Percentiles rank a stretch among this genome's conserved stretches.
Evolutionary conservation across 2,888 invertebrate genomes (phyloP).

Genomic region (Encarsia formosa): DNA sequence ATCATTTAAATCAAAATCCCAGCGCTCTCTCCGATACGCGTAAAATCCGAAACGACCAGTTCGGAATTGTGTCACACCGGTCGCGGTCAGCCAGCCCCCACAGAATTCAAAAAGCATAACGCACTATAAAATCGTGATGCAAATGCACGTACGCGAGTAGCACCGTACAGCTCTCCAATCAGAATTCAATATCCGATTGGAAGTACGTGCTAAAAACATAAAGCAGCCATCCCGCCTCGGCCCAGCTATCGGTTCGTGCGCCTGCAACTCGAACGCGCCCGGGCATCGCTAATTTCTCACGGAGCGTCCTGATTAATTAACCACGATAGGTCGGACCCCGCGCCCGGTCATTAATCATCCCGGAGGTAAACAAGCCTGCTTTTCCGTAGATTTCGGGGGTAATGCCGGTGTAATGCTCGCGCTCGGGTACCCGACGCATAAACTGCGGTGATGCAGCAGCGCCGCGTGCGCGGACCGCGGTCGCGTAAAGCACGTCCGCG

Average conservation of each 20-base stretch:
- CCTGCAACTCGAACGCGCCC: constrained; percentile 10
- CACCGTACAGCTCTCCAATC: too few relatives aligned
- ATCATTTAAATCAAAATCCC: too few relatives aligned
- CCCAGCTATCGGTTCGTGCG: background rate
- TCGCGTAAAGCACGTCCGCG: constrained; percentile 8
- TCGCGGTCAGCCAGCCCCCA: too few relatives aligned
- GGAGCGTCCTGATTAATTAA: constrained; percentile 51
- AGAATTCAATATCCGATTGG: constrained; percentile 25
- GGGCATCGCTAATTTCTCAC: constrained; percentile 26
- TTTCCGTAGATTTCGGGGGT: constrained; percentile 30
- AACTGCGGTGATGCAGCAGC: constrained; percentile 46
- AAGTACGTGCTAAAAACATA: constrained; percentile 25
- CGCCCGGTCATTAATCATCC: background rate
- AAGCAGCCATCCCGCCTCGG: background rate
- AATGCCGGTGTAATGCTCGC: constrained; percentile 50
- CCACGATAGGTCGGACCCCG: too few relatives aligned
- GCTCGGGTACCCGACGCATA: too few relatives aligned
- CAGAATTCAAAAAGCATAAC: too few relatives aligned
- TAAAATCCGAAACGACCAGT: too few relatives aligned
- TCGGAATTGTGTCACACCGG: too few relatives aligned
- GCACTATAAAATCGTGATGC: too few relatives aligned
- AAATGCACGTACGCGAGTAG: too few relatives aligned
- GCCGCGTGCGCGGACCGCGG: too few relatives aligned
- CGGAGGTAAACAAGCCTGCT: constrained; percentile 12
- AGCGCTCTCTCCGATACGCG: too few relatives aligned